A percentile compares a stretch with the other conserved stretches of the same genome.
phyloP scores from a whole-genome alignment of 2,113 vertebrate genomes.

The Spea multiplicata region DNA sequence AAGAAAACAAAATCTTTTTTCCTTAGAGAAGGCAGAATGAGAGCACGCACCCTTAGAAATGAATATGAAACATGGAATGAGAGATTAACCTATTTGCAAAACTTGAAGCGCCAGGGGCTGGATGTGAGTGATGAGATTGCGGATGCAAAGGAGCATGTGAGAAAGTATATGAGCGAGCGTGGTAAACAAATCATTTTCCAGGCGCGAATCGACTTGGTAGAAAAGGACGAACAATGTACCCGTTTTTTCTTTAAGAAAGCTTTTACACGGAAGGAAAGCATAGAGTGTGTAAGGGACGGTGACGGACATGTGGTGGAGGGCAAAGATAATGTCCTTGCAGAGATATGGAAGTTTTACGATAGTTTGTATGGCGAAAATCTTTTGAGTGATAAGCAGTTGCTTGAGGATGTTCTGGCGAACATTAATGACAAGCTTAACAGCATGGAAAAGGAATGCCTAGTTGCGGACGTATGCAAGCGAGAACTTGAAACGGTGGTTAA shows the following conservation, averaged over 20 bases:
- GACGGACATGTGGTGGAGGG: not conserved
- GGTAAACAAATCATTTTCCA: not conserved
- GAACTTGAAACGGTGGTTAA: not conserved
- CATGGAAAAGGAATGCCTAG: not conserved
- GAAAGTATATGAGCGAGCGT: not conserved
- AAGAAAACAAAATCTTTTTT: too few species aligned
- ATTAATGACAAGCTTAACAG: not conserved
- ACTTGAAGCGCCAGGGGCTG: not conserved
- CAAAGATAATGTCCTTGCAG: not conserved
- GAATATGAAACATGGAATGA: too few species aligned
- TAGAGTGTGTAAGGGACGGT: not conserved
- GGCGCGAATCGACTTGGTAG: too few species aligned
- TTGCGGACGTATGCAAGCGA: accelerated
- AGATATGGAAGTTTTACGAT: not conserved
- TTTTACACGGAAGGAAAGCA: not conserved
- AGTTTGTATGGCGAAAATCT: not conserved
- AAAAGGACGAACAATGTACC: too few species aligned
- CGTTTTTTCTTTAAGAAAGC: slow-evolving; percentile 15
- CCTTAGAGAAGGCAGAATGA: too few species aligned
- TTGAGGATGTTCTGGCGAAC: not conserved
- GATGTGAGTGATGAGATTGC: not conserved
- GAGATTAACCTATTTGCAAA: not conserved
- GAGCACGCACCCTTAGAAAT: too few species aligned
- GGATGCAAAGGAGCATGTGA: not conserved
- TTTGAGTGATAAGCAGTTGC: not conserved